Conservation (phyloP, 2,113 vertebrate species). For the Pachypanchax playfairii region DNA sequence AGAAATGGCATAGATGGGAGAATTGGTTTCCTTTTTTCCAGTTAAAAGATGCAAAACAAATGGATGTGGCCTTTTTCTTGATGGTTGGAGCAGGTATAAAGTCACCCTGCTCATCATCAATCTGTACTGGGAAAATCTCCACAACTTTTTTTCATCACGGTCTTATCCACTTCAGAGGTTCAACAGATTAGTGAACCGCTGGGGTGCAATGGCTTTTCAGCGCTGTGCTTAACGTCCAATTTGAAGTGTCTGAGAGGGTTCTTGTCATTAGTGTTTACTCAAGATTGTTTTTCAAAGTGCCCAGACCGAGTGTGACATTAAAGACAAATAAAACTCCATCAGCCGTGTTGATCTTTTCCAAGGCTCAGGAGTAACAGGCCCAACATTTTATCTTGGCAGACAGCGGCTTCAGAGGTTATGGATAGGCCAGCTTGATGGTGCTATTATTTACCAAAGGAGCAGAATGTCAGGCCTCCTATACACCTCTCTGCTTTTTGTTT, state of each 20-base stretch:
- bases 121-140: conserved; percentile 64
- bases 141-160: conserved; percentile 67
- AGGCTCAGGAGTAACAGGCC: conserved; percentile 82
- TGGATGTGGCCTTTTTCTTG: conserved; percentile 4
- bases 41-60: background rate
- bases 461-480: conserved; percentile 86
- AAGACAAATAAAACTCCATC: conserved; percentile 78
- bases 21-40: background rate
- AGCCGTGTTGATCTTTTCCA: conserved; percentile 83
- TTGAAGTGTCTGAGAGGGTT: conserved; percentile 73
- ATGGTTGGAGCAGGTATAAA: conserved; percentile 27
- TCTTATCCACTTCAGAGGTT: conserved; percentile 74
- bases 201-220: conserved; percentile 68
- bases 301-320: conserved; percentile 80
- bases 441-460: conserved; percentile 93
- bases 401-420: conserved; percentile 89
- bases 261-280: conserved; percentile 77
- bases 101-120: conserved; percentile 50
- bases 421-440: conserved; percentile 84
- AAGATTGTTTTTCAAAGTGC: conserved; percentile 70
- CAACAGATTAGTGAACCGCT: conserved; percentile 70
- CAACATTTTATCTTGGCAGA: conserved; percentile 89
- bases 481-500: too few relatives aligned
- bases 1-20: conserved; percentile 6
- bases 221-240: conserved; percentile 68